These are phyloP conservation scores for Schizopygopsis malacanthus DNA, from an alignment of 2,797 vertebrate species.

Conservation along the genomic window DNA sequence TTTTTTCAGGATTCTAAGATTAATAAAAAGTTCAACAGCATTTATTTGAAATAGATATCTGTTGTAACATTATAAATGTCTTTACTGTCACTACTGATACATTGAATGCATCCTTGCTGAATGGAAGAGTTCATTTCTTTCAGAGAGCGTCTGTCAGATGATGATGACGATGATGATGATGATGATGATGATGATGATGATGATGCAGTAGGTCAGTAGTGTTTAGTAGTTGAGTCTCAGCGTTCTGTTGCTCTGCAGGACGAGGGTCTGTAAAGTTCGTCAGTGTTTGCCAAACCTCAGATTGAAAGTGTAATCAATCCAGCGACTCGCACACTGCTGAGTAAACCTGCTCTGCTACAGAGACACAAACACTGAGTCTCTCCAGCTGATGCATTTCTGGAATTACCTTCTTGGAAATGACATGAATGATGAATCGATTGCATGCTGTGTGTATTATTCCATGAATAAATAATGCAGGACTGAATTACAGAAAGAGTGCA, in stretches of 20 bases:
- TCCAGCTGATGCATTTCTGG: not conserved
- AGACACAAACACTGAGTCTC: not conserved
- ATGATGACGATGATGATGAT: not conserved
- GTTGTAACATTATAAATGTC: not conserved
- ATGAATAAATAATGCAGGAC: conserved; percentile 9
- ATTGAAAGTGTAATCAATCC: not conserved
- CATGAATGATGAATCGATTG: not conserved
- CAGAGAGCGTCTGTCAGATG: not conserved
- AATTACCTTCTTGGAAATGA: conserved; percentile 15
- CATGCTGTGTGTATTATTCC: not conserved
- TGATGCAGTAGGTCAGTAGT: not conserved
- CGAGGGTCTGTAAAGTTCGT: not conserved
- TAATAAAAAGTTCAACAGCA: not conserved
- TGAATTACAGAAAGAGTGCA: conserved; percentile 2
- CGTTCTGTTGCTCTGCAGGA: conserved; percentile 2
- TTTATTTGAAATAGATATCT: not conserved
- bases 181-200: not conserved
- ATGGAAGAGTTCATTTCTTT: not conserved
- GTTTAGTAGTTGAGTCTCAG: not conserved
- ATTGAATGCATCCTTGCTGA: not conserved
- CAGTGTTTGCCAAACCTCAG: not conserved
- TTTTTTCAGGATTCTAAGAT: not conserved
- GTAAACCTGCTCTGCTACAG: not conserved
- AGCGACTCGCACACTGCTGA: conserved; percentile 13
- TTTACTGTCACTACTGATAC: not conserved